Conservation (phyloP, 2,888 invertebrate genomes). For the Scelioninae gen. 2 region DNA sequence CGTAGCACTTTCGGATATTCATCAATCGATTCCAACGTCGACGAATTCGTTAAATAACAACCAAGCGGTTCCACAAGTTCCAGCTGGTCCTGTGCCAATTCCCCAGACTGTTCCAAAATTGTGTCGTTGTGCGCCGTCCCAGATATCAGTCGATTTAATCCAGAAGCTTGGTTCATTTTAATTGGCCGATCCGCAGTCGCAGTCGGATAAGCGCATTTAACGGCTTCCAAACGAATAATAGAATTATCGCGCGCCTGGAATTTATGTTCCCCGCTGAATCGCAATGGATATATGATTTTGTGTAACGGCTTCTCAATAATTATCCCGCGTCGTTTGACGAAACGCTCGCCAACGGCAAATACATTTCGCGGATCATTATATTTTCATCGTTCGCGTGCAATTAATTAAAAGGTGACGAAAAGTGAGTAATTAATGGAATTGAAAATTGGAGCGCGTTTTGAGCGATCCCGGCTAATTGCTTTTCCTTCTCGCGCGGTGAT, state of each 20-base stretch:
- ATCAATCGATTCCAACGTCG: slow-evolving; percentile 34
- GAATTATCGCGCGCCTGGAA: slow-evolving; percentile 47
- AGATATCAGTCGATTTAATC: slow-evolving; percentile 53
- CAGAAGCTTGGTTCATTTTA: slow-evolving; percentile 54
- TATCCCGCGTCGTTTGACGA: slow-evolving; percentile 24
- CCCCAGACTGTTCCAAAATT: slow-evolving; percentile 44
- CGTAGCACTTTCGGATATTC: no score
- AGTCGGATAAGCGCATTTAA: slow-evolving; percentile 35
- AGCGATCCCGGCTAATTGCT: not conserved
- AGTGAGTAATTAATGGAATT: slow-evolving; percentile 10
- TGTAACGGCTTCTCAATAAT: slow-evolving; percentile 35
- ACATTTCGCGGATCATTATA: slow-evolving; percentile 20
- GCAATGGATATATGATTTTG: slow-evolving; percentile 43
- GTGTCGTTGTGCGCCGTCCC: slow-evolving; percentile 34
- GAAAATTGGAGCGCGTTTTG: not conserved
- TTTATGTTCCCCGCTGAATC: slow-evolving; percentile 39
- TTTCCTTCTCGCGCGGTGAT: not conserved
- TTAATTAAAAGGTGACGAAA: slow-evolving; percentile 8
- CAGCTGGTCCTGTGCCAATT: slow-evolving; percentile 39
- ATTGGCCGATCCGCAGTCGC: slow-evolving; percentile 39
- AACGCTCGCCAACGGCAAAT: not conserved
- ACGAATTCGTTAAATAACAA: slow-evolving; percentile 39
- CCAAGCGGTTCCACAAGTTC: slow-evolving; percentile 19
- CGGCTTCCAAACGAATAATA: slow-evolving; percentile 49
- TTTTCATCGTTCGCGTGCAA: not conserved